Evolutionary conservation across 2,113 vertebrate species (phyloP).

Genomic region (Peromyscus leucopus): DNA sequence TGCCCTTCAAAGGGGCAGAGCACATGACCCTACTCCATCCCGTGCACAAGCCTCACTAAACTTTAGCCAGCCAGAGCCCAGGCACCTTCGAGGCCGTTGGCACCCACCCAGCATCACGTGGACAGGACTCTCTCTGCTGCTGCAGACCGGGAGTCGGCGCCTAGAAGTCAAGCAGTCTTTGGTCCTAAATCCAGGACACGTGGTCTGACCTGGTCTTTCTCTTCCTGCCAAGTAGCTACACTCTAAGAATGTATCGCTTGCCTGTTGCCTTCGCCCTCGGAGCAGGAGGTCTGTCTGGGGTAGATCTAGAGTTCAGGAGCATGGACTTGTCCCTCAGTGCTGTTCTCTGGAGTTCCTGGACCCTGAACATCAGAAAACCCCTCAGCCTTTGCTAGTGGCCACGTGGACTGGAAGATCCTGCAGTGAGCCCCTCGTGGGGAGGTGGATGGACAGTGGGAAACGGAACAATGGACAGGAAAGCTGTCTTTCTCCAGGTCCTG

Average conservation of each 20-base stretch:
- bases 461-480: neutral
- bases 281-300: neutral
- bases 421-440: rapidly evolving
- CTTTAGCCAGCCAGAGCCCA: neutral
- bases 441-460: neutral
- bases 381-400: neutral
- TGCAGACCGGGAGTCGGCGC: neutral
- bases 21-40: slow-evolving; percentile 97
- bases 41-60: slow-evolving; percentile 86
- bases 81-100: neutral
- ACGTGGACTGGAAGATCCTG: rapidly evolving
- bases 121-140: neutral
- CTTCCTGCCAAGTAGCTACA: neutral
- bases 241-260: neutral
- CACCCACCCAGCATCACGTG: neutral
- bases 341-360: neutral
- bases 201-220: neutral
- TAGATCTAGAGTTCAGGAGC: neutral
- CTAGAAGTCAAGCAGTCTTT: neutral
- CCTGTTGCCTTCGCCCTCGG: neutral
- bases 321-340: neutral
- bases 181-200: neutral
- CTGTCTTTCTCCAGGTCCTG: neutral
- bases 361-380: neutral
- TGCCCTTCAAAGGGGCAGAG: slow-evolving; percentile 97